A percentile compares a stretch with the other conserved stretches of the same genome.
Evolutionary conservation across 2,797 vertebrate genomes (phyloP).

Genomic region (Pelobates cultripes): DNA sequence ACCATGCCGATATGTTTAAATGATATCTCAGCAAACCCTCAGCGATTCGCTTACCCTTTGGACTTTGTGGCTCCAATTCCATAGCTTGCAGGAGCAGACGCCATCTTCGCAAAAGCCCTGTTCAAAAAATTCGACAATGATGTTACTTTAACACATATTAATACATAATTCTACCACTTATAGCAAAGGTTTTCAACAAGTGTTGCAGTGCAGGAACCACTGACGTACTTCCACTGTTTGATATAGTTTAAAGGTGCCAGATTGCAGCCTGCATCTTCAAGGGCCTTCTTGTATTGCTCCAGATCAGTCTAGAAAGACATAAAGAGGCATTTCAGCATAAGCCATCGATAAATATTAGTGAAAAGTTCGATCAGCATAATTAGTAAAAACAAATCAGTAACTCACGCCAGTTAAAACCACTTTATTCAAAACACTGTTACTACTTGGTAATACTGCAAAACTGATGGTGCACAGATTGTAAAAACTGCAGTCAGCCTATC

Average conservation of each 20-base stretch:
- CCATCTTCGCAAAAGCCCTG: slow-evolving; percentile 97
- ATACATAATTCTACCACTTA: too few species aligned
- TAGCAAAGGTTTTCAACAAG: too few species aligned
- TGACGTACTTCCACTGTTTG: slow-evolving; percentile 96
- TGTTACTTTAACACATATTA: background rate
- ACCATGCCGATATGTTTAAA: too few species aligned
- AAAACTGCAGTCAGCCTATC: too few species aligned
- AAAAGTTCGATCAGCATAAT: too few species aligned
- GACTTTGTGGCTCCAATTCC: slow-evolving; percentile 88
- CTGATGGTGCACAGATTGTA: too few species aligned
- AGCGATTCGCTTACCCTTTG: slow-evolving; percentile 80
- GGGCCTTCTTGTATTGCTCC: slow-evolving; percentile 92
- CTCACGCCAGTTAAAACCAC: too few species aligned
- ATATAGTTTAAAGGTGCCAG: slow-evolving; percentile 93
- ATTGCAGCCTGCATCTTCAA: slow-evolving; percentile 88
- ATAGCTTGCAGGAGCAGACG: slow-evolving; percentile 87
- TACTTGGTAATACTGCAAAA: too few species aligned
- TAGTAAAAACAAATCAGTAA: too few species aligned
- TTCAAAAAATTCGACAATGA: slow-evolving; percentile 50
- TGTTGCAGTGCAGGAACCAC: slow-evolving; percentile 17
- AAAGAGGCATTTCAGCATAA: background rate
- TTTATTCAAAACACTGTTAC: too few species aligned
- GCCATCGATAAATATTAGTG: too few species aligned
- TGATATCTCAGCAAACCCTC: too few species aligned
- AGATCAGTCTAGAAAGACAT: slow-evolving; percentile 82